A percentile compares a stretch with the other conserved stretches of the same genome.
These are phyloP conservation scores for Lysandra coridon DNA, from an alignment of 2,888 invertebrate genomes.

Conservation along the genomic window DNA sequence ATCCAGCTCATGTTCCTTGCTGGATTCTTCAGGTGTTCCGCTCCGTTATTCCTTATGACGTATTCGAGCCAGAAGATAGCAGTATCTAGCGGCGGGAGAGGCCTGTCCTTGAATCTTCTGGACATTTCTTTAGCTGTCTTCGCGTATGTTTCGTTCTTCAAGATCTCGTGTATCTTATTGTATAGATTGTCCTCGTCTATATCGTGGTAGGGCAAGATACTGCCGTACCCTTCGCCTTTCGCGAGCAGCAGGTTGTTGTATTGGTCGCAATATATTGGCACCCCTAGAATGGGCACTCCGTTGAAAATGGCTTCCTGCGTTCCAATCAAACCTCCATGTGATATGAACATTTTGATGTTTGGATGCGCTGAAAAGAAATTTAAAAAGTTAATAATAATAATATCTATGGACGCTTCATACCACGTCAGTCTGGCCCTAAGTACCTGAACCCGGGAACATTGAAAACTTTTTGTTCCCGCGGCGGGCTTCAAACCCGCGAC, in stretches of 20 bases:
- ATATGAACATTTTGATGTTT: slow-evolving; percentile 67
- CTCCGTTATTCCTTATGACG: slow-evolving; percentile 77
- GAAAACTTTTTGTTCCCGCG: too few species aligned
- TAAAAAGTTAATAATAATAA: neutral
- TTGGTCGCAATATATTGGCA: slow-evolving; percentile 77
- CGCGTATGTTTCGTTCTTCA: slow-evolving; percentile 57
- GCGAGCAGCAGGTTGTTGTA: slow-evolving; percentile 68
- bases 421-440: too few species aligned
- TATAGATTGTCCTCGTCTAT: slow-evolving; percentile 63
- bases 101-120: slow-evolving; percentile 73
- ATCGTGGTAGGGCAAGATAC: slow-evolving; percentile 61
- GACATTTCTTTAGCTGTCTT: slow-evolving; percentile 63
- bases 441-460: too few species aligned
- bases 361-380: slow-evolving; percentile 27
- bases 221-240: slow-evolving; percentile 62
- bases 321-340: slow-evolving; percentile 84
- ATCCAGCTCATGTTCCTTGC: slow-evolving; percentile 64
- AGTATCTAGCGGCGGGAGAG: slow-evolving; percentile 68
- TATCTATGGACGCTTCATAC: too few species aligned
- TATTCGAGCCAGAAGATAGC: slow-evolving; percentile 80
- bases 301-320: slow-evolving; percentile 81
- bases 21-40: slow-evolving; percentile 71
- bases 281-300: slow-evolving; percentile 78
- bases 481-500: too few species aligned
- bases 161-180: slow-evolving; percentile 55